Evolutionary conservation across 2,888 invertebrate species (phyloP).

Genomic region (Eurytoma adleriae): DNA sequence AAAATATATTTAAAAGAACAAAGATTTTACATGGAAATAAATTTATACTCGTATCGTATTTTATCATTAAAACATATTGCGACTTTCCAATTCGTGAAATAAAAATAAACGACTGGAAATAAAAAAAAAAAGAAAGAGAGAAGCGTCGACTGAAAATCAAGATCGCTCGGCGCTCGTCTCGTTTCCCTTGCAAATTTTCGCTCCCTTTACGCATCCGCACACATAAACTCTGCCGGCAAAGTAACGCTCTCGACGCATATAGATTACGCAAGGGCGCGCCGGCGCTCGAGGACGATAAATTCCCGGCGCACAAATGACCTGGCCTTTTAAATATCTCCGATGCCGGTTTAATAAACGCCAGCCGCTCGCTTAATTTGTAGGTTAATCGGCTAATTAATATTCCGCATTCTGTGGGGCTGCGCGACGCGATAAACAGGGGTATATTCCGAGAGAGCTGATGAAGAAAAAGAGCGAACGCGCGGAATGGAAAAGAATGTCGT

Average conservation of each 20-base stretch:
- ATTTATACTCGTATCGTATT: too few relatives aligned
- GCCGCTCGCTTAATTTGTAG: constrained; percentile 16
- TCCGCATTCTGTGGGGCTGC: not conserved
- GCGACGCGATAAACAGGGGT: constrained; percentile 16
- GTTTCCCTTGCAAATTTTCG: constrained; percentile 38
- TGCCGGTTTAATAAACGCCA: constrained; percentile 19
- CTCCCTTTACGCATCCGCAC: not conserved
- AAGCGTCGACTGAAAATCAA: constrained; percentile 12
- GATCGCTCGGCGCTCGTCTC: constrained; percentile 15
- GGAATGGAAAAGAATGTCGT: constrained; percentile 46
- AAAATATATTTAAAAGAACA: too few relatives aligned
- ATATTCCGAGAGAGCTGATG: constrained; percentile 3
- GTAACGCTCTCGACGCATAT: constrained; percentile 14
- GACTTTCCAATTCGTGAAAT: not conserved
- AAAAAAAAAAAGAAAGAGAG: constrained; percentile 4
- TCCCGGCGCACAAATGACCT: not conserved
- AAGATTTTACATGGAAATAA: too few relatives aligned
- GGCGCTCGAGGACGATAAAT: constrained; percentile 1
- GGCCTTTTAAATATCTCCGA: not conserved
- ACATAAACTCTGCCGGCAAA: not conserved
- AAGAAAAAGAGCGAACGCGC: constrained; percentile 28
- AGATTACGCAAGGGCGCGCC: constrained; percentile 16
- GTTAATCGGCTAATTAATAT: constrained; percentile 29
- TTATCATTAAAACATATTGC: too few relatives aligned
- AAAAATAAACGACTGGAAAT: not conserved